These are phyloP conservation scores for Myotis brandtii DNA, from an alignment of 2,113 vertebrate genomes.

Conservation along the genomic window DNA sequence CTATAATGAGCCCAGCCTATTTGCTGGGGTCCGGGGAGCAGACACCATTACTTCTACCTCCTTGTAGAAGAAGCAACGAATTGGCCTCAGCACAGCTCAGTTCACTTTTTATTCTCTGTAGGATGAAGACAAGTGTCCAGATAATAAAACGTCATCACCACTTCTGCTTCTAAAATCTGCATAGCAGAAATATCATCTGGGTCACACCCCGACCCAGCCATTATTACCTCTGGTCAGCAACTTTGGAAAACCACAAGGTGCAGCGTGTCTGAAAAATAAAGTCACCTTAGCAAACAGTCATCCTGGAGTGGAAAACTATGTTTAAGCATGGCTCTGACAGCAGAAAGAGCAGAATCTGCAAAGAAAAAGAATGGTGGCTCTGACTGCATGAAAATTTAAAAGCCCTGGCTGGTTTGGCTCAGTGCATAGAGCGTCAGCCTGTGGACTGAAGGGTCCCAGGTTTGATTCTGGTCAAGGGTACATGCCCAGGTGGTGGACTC, in stretches of 20 bases:
- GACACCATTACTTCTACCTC: neutral
- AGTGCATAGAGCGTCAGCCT: too few relatives aligned
- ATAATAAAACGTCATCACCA: neutral
- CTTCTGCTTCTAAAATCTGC: slow-evolving; percentile 27
- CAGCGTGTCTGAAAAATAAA: neutral
- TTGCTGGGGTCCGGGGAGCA: neutral
- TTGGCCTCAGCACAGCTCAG: neutral
- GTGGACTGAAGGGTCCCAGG: too few relatives aligned
- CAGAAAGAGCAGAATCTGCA: neutral
- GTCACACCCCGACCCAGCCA: neutral
- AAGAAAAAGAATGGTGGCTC: neutral
- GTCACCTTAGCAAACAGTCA: neutral
- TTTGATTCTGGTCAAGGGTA: too few relatives aligned
- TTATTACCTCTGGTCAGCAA: neutral
- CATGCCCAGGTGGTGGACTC: rapidly evolving
- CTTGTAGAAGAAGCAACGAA: neutral
- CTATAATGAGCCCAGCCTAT: neutral
- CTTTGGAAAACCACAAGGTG: neutral
- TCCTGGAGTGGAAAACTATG: neutral
- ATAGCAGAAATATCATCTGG: neutral
- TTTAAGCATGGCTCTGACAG: neutral
- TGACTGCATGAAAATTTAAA: neutral
- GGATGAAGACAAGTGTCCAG: neutral
- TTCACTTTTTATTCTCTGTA: neutral
- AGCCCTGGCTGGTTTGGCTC: too few relatives aligned